phyloP scores from a whole-genome alignment of 1,140 invertebrate genomes.

The Archivesica marissinica region DNA sequence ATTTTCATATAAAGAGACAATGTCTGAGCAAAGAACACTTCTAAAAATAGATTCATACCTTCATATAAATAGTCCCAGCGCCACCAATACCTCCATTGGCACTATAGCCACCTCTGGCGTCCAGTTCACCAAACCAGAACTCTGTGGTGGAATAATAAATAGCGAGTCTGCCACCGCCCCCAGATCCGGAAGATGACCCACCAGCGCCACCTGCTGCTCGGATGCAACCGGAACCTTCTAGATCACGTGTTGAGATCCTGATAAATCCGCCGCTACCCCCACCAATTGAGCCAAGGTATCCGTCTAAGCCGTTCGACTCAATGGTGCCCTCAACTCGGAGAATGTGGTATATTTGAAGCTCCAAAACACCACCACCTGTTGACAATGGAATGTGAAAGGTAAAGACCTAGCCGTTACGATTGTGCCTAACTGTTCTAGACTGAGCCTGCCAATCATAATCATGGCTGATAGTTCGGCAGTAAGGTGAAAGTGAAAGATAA shows the following conservation, averaged over 20 bases:
- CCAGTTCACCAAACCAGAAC: slow-evolving; percentile 69
- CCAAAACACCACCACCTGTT: slow-evolving; percentile 72
- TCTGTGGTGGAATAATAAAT: slow-evolving; percentile 67
- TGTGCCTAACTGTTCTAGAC: too few species aligned
- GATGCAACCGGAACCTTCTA: slow-evolving; percentile 73
- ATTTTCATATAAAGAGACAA: too few species aligned
- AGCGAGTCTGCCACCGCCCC: slow-evolving; percentile 73
- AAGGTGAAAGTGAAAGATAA: too few species aligned
- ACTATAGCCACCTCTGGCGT: slow-evolving; percentile 67
- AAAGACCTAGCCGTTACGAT: too few species aligned
- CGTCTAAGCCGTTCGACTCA: slow-evolving; percentile 68
- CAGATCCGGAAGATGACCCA: slow-evolving; percentile 52
- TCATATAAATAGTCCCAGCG: slow-evolving; percentile 73
- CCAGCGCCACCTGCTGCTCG: slow-evolving; percentile 69
- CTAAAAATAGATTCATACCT: slow-evolving; percentile 63
- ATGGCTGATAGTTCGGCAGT: too few species aligned
- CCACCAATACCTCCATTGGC: slow-evolving; percentile 61
- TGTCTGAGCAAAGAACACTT: too few species aligned
- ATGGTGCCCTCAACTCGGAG: slow-evolving; percentile 73
- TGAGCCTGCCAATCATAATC: too few species aligned
- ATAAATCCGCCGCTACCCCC: slow-evolving; percentile 76
- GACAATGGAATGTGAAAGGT: too few species aligned
- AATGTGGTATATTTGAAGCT: slow-evolving; percentile 55
- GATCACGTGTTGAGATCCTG: slow-evolving; percentile 61
- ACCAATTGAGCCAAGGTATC: slow-evolving; percentile 44